Evolutionary conservation across 2,113 vertebrate species (phyloP).

Genomic region (Lepisosteus oculatus): DNA sequence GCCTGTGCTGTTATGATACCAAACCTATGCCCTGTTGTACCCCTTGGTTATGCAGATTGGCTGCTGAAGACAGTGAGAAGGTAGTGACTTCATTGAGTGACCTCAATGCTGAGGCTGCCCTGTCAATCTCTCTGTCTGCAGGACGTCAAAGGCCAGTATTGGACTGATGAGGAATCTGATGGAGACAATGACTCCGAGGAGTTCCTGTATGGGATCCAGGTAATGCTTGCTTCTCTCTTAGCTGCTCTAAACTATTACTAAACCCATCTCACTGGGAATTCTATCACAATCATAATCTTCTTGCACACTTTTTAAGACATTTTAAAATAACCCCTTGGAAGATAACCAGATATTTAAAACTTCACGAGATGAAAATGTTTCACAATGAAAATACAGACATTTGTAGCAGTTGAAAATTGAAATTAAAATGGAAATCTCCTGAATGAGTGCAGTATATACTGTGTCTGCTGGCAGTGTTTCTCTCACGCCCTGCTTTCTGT

Average conservation of each 20-base stretch:
- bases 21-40: not conserved
- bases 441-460: too few relatives aligned
- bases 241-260: too few relatives aligned
- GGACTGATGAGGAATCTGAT: conserved; percentile 98
- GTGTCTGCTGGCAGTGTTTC: conserved; percentile 11
- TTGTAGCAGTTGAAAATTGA: too few relatives aligned
- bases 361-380: not conserved
- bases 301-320: too few relatives aligned
- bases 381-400: too few relatives aligned
- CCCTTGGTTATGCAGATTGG: not conserved
- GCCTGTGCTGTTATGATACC: not conserved
- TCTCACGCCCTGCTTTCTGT: conserved; percentile 21
- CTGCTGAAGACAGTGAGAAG: not conserved
- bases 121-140: conserved; percentile 43
- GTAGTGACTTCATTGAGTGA: not conserved
- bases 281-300: too few relatives aligned
- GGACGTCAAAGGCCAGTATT: conserved; percentile 96
- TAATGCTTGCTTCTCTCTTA: not conserved
- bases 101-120: conserved; percentile 8
- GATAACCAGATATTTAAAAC: not conserved
- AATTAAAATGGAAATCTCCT: too few relatives aligned
- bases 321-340: too few relatives aligned
- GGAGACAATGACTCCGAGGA: conserved; percentile 97
- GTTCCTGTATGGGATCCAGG: conserved; percentile 96
- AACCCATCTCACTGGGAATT: too few relatives aligned